phyloP scores from a whole-genome alignment of 2,888 invertebrate genomes.

The Drosophila quinaria region DNA sequence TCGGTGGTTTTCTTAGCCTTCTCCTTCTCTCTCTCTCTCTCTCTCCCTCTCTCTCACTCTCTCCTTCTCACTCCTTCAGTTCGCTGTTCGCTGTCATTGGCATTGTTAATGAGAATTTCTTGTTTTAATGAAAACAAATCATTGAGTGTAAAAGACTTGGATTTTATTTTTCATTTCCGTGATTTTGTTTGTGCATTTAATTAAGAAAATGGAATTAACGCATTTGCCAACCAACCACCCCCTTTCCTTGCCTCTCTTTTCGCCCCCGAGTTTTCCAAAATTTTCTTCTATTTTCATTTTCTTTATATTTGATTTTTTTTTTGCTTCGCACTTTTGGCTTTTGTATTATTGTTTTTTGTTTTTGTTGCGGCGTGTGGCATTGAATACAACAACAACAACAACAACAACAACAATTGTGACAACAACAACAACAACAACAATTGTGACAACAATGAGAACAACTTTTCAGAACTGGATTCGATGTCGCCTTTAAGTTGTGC shows the following conservation, averaged over 20 bases:
- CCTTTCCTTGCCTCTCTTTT: neutral
- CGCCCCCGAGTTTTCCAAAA: constrained; percentile 15
- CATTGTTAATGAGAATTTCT: constrained; percentile 85
- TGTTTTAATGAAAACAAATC: constrained; percentile 85
- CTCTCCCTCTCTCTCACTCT: too few relatives aligned
- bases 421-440: constrained; percentile 42
- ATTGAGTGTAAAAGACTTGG: constrained; percentile 84
- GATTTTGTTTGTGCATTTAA: constrained; percentile 84
- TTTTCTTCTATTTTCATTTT: constrained; percentile 34
- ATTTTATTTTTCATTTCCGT: constrained; percentile 84
- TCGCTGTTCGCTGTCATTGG: constrained; percentile 76
- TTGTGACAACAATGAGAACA: constrained; percentile 23
- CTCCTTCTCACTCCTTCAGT: too few relatives aligned
- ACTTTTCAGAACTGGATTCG: constrained; percentile 1
- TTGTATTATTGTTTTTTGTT: constrained; percentile 32
- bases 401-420: constrained; percentile 14
- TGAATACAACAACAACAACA: constrained; percentile 44
- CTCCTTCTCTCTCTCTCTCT: neutral
- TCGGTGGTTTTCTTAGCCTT: constrained; percentile 49
- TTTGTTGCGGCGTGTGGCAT: constrained; percentile 56
- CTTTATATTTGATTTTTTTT: constrained; percentile 10
- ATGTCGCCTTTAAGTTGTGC: constrained; percentile 33
- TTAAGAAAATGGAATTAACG: constrained; percentile 84
- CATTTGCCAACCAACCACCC: constrained; percentile 60
- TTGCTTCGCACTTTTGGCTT: constrained; percentile 45